Conservation (phyloP, 2,113 vertebrate species). For the Grammomys surdaster region DNA sequence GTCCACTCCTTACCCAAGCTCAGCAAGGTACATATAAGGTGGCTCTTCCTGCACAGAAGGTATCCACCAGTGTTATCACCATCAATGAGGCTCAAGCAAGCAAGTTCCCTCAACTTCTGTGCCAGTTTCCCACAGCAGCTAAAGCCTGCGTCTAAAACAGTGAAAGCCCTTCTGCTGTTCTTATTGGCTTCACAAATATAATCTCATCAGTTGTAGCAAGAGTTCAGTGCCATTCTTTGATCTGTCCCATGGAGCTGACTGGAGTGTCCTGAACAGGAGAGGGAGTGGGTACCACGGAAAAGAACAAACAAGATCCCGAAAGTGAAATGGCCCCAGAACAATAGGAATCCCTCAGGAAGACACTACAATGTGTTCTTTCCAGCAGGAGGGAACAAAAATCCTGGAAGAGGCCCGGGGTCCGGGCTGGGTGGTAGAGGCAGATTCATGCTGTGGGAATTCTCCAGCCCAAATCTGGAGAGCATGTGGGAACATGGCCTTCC, state of each 20-base stretch:
- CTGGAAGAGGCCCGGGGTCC: slow-evolving; percentile 28
- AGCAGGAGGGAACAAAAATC: not conserved
- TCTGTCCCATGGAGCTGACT: fast-evolving
- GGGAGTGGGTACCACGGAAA: fast-evolving
- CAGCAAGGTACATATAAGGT: fast-evolving
- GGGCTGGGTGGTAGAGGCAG: not conserved
- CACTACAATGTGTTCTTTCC: fast-evolving
- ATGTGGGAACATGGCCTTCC: slow-evolving; percentile 71
- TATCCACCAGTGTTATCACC: fast-evolving
- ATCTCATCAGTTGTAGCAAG: fast-evolving
- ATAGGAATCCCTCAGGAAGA: fast-evolving
- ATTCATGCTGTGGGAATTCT: slow-evolving; percentile 58
- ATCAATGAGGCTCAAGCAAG: fast-evolving
- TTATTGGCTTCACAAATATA: fast-evolving
- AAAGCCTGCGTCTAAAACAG: no score
- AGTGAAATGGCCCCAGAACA: not conserved
- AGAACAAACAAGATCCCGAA: not conserved
- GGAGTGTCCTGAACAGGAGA: fast-evolving
- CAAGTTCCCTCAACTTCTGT: fast-evolving
- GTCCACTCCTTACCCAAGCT: not conserved
- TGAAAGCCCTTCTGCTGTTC: fast-evolving
- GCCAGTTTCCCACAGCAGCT: not conserved
- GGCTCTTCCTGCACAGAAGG: fast-evolving
- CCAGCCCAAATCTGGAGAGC: slow-evolving; percentile 53
- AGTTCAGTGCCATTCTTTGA: fast-evolving